Percentiles rank a stretch among this genome's conserved stretches.
These are phyloP conservation scores for Diarsia rubi DNA, from an alignment of 2,888 invertebrate genomes.

Conservation along the genomic window DNA sequence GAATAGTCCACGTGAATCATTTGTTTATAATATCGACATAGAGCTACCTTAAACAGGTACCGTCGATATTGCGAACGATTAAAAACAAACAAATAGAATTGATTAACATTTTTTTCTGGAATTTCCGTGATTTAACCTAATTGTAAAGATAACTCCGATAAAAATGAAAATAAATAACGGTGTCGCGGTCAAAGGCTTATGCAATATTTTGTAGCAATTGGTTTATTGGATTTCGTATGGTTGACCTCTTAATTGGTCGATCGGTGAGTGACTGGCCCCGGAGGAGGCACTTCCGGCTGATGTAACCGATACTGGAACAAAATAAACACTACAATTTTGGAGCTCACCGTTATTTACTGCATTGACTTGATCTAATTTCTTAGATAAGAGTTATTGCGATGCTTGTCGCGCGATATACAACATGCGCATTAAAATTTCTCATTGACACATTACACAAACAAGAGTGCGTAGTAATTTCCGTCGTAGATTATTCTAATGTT, in stretches of 20 bases:
- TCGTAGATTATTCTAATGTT: constrained; percentile 33
- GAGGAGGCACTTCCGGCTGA: constrained; percentile 87
- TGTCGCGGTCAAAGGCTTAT: constrained; percentile 21
- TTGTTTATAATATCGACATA: not conserved
- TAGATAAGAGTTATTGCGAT: constrained; percentile 42
- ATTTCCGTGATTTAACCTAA: constrained; percentile 30
- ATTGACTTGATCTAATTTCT: constrained; percentile 38
- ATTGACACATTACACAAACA: constrained; percentile 38
- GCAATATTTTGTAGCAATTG: constrained; percentile 38
- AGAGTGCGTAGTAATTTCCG: constrained; percentile 41
- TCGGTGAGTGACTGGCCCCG: constrained; percentile 85
- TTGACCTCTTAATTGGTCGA: constrained; percentile 82
- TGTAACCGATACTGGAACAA: constrained; percentile 76
- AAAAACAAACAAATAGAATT: constrained; percentile 26
- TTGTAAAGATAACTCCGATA: constrained; percentile 42
- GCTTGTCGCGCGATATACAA: constrained; percentile 13
- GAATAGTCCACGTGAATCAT: constrained; percentile 18
- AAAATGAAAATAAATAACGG: constrained; percentile 41
- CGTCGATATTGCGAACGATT: constrained; percentile 9
- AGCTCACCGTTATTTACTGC: constrained; percentile 21
- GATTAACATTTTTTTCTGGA: constrained; percentile 33
- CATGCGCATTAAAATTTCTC: constrained; percentile 43
- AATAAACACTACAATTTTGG: constrained; percentile 32
- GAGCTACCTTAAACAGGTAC: not conserved
- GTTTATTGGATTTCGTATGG: constrained; percentile 14